These are phyloP conservation scores for Achroia grisella DNA, from an alignment of 1,140 invertebrate species.

Conservation along the genomic window DNA sequence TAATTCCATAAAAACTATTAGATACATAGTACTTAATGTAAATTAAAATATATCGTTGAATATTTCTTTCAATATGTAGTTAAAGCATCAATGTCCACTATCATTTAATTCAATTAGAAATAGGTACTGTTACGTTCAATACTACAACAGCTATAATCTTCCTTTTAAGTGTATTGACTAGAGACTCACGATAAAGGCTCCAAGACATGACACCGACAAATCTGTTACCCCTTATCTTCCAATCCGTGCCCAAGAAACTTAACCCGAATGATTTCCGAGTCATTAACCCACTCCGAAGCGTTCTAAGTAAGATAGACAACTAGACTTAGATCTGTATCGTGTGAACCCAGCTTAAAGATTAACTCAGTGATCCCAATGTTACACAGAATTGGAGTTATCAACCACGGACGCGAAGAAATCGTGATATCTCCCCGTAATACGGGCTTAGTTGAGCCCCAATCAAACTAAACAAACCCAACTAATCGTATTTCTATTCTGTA, in stretches of 20 bases:
- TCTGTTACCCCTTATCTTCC: slow-evolving; percentile 66
- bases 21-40: too few species aligned
- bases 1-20: too few species aligned
- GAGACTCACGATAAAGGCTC: background rate
- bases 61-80: too few species aligned
- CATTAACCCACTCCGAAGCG: slow-evolving; percentile 60
- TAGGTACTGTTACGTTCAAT: too few species aligned
- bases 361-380: slow-evolving; percentile 42
- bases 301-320: slow-evolving; percentile 70
- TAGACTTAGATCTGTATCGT: slow-evolving; percentile 65
- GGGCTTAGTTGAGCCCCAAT: slow-evolving; percentile 59
- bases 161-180: too few species aligned
- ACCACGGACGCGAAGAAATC: slow-evolving; percentile 63
- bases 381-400: slow-evolving; percentile 62
- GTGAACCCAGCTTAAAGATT: slow-evolving; percentile 61
- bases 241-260: slow-evolving; percentile 60
- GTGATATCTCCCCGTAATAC: slow-evolving; percentile 62
- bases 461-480: slow-evolving; percentile 66
- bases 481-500: slow-evolving; percentile 66
- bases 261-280: slow-evolving; percentile 69
- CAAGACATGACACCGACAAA: slow-evolving; percentile 60
- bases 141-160: too few species aligned
- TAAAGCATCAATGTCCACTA: too few species aligned
- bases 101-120: too few species aligned
- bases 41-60: too few species aligned